Conservation (phyloP, 2,113 vertebrate genomes). For the Terrapene triunguis region DNA sequence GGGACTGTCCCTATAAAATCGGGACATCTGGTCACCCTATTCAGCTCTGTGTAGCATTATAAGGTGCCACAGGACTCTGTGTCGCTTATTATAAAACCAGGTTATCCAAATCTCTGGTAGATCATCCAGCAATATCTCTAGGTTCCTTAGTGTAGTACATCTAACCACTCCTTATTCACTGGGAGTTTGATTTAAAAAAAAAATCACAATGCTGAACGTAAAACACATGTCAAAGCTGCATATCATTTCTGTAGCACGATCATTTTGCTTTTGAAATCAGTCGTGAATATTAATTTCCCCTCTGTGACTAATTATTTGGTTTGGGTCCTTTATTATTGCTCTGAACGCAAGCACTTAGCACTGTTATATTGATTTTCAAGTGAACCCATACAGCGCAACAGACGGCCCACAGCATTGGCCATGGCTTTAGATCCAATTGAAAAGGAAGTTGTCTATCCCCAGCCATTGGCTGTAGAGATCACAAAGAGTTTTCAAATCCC, state of each 20-base stretch:
- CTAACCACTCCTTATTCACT: not conserved
- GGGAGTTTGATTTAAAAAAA: not conserved
- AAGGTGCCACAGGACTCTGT: no score
- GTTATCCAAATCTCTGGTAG: not conserved
- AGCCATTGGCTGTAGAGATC: constrained; percentile 55
- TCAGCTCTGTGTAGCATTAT: not conserved
- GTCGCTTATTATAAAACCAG: not conserved
- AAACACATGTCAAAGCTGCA: not conserved
- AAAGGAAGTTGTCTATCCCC: constrained; percentile 21
- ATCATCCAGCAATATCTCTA: not conserved
- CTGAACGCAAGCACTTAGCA: not conserved
- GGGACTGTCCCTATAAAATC: no score
- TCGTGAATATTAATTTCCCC: not conserved
- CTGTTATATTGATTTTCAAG: constrained; percentile 19
- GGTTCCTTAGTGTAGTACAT: not conserved
- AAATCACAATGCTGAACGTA: not conserved
- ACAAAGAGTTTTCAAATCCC: constrained; percentile 53
- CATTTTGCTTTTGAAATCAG: not conserved
- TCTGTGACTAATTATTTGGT: not conserved
- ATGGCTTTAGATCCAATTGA: constrained; percentile 22
- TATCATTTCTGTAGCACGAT: not conserved
- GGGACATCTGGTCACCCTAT: not conserved
- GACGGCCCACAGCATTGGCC: not conserved
- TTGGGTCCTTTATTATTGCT: not conserved
- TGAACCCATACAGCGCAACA: not conserved